Evolutionary conservation across 2,113 vertebrate genomes (phyloP), one percentile per base, ranked within the genome.

Genomic region (Stomatorhinus ivindoensis): DNA sequence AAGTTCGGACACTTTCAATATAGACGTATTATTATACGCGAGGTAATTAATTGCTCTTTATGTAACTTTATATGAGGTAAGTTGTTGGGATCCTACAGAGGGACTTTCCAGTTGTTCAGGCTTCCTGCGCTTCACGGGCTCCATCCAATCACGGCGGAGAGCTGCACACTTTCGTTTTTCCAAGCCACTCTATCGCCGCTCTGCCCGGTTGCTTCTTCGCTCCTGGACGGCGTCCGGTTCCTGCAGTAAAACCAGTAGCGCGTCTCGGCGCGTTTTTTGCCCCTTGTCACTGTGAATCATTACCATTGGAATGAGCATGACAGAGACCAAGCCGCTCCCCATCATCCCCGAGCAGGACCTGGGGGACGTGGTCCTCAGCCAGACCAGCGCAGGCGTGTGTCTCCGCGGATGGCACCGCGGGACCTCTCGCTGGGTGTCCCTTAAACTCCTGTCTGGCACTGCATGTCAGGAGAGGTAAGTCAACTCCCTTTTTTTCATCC

Each of bases 381-480:
- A 55, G 11, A 92, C 91, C 1, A 90, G 92, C 27, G 87, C 76
- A 1, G 91, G 87, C 48, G 88, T 87, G 13, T 93, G 91, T 27
- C 89, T 93, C 82, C 90, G 89, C 15, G 93, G 91, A 10, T 4
- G 19, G 31, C 80, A 91, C 11, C 50, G 82, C 2, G 46, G 24
- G 2, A 89, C 89, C 7, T 90, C 80, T 19, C 69, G 58, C 17
- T 31, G 51, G 6, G 92, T 93, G 21, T 89, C 86, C 15, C 73
- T 93, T 8, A 93, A 92, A 50, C 85, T 92, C 1, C 82, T 93
- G 47, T 50, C 13, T 5, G 48, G 39, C 42, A 48, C 47, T 69
- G 6, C 85, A 4, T 17, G 80, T 3, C 39, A 82, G 6, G 89
- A 93, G 31, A 91, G 93, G 93, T 93, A 83, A 91, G 87, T 17